Evolutionary conservation across 2,797 vertebrate species (phyloP).

Genomic region (Naso thynnoides): DNA sequence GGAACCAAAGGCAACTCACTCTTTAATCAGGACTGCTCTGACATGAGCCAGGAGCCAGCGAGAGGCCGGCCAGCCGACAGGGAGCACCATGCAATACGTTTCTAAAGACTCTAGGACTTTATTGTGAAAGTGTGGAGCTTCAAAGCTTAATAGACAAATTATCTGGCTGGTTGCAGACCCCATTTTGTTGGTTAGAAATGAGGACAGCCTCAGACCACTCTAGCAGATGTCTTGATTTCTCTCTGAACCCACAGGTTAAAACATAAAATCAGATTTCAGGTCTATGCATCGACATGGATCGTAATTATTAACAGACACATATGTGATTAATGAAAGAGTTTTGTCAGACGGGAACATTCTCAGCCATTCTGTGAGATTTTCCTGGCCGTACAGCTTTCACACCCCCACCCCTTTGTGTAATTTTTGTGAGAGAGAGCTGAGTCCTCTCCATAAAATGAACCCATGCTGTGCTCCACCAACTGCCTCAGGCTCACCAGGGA

Average conservation of each 20-base stretch:
- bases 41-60: conserved; percentile 52
- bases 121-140: conserved; percentile 23
- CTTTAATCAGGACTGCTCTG: conserved; percentile 57
- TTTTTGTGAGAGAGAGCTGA: conserved; percentile 54
- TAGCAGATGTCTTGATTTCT: conserved; percentile 47
- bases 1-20: conserved; percentile 34
- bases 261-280: conserved; percentile 18
- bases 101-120: conserved; percentile 1
- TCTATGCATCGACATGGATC: conserved; percentile 7
- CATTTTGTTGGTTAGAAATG: conserved; percentile 31
- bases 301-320: conserved; percentile 36
- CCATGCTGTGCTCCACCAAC: conserved; percentile 65
- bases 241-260: conserved; percentile 56
- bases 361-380: conserved; percentile 71
- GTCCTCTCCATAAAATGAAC: conserved; percentile 67
- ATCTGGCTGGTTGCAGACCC: conserved; percentile 24
- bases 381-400: conserved; percentile 61
- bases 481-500: conserved; percentile 61
- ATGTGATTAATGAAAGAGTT: conserved; percentile 57
- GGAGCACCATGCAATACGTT: conserved; percentile 53
- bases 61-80: conserved; percentile 51
- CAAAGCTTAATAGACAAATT: conserved; percentile 32
- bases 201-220: conserved; percentile 31
- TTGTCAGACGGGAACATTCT: conserved; percentile 59
- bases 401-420: conserved; percentile 46